Percentiles rank a stretch among this genome's conserved stretches.
These are phyloP conservation scores for Microplitis demolitor DNA, from an alignment of 1,140 invertebrate genomes.

Conservation along the genomic window DNA sequence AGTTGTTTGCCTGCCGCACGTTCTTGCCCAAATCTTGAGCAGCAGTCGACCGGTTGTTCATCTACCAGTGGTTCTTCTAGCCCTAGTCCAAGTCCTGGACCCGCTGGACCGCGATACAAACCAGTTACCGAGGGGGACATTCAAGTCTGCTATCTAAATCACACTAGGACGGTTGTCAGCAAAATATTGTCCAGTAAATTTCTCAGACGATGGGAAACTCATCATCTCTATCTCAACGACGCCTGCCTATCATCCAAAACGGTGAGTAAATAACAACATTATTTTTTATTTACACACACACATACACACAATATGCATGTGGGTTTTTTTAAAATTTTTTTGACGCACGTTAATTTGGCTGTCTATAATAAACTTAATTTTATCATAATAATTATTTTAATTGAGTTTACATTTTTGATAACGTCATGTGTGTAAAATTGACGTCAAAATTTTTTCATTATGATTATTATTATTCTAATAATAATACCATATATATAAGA, in stretches of 20 bases:
- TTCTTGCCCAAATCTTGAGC: constrained; percentile 57
- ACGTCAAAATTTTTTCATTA: no score
- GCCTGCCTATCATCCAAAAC: constrained; percentile 76
- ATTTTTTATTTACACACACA: not conserved
- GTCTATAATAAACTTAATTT: no score
- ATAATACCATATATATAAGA: no score
- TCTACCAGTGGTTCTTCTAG: constrained; percentile 51
- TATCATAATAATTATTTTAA: no score
- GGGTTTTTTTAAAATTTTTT: not conserved
- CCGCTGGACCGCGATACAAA: constrained; percentile 74
- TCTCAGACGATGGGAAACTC: constrained; percentile 79
- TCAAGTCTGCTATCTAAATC: constrained; percentile 79
- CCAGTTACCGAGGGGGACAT: constrained; percentile 77
- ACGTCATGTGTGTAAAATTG: no score
- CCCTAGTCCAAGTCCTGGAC: constrained; percentile 59
- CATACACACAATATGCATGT: no score
- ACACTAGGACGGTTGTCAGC: constrained; percentile 78
- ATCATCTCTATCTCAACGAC: constrained; percentile 74
- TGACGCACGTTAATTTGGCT: not conserved
- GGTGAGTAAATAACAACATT: constrained; percentile 63
- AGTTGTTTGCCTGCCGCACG: constrained; percentile 62
- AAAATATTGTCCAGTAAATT: constrained; percentile 84
- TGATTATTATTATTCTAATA: no score
- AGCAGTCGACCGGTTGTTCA: constrained; percentile 51
- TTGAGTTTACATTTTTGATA: no score